A percentile compares a stretch with the other conserved stretches of the same genome.
phyloP scores from a whole-genome alignment of 2,888 invertebrate genomes.

The Opisthograptis luteolata region DNA sequence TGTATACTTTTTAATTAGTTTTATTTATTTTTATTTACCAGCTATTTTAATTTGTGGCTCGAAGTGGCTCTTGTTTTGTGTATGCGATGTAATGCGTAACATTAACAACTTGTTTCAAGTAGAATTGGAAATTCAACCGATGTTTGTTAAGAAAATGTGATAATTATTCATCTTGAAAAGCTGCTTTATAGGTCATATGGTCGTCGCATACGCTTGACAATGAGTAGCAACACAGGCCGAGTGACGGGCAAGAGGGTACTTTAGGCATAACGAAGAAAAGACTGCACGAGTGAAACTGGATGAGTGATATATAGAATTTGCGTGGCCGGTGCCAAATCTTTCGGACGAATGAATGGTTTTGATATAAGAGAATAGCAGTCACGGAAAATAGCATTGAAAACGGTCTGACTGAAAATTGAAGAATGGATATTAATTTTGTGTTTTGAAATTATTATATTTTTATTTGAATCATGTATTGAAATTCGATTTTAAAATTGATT shows the following conservation, averaged over 20 bases:
- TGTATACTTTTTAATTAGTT: constrained; percentile 1
- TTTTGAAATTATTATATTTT: neutral
- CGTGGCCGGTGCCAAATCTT: constrained; percentile 11
- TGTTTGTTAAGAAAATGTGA: too few species aligned
- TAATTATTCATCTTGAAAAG: too few species aligned
- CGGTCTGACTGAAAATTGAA: constrained; percentile 5
- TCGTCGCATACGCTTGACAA: neutral
- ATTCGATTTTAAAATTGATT: neutral
- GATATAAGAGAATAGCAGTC: constrained; percentile 5
- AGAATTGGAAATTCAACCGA: too few species aligned
- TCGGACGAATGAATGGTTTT: constrained; percentile 3
- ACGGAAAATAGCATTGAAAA: neutral
- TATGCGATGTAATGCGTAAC: too few species aligned
- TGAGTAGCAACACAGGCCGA: too few species aligned
- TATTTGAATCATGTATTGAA: neutral
- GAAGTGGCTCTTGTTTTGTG: neutral
- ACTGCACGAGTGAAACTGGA: constrained; percentile 26
- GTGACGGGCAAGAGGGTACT: neutral
- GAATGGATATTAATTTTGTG: neutral
- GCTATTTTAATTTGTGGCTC: too few species aligned
- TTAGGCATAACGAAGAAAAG: constrained; percentile 24
- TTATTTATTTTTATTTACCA: constrained; percentile 1
- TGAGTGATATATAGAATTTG: constrained; percentile 13
- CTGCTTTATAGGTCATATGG: neutral
- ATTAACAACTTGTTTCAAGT: too few species aligned